Conservation (phyloP, 1,140 invertebrate species). For the Lordiphosa stackelbergi region DNA sequence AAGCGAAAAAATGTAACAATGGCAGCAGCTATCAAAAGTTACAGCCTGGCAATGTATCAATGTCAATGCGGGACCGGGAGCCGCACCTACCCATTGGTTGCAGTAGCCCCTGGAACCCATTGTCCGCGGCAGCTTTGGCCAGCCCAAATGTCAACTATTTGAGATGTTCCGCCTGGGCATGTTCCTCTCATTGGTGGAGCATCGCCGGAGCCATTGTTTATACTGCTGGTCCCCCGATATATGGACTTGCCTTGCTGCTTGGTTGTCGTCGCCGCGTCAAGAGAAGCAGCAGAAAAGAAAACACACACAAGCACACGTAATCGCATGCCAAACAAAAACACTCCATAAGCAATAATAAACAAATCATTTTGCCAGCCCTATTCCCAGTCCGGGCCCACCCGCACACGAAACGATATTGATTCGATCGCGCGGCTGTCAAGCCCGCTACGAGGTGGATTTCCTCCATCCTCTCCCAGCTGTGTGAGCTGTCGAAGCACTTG, state of each 20-base stretch:
- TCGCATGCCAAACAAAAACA: constrained; percentile 65
- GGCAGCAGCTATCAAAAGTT: constrained; percentile 65
- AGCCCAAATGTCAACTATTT: constrained; percentile 54
- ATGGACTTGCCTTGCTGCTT: constrained; percentile 45
- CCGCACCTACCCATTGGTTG: constrained; percentile 49
- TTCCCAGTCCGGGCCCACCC: constrained; percentile 40
- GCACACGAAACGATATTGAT: constrained; percentile 63
- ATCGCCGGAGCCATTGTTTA: constrained; percentile 48
- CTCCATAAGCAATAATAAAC: constrained; percentile 71
- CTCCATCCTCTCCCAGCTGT: constrained; percentile 16
- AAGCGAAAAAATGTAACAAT: constrained; percentile 53
- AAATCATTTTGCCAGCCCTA: constrained; percentile 47
- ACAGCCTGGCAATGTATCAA: constrained; percentile 65
- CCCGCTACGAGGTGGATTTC: constrained; percentile 37
- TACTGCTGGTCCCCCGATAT: constrained; percentile 25
- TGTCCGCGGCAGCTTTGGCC: constrained; percentile 25
- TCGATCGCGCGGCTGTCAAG: constrained; percentile 55
- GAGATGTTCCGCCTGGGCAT: constrained; percentile 28
- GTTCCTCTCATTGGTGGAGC: constrained; percentile 56
- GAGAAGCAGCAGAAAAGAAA: constrained; percentile 10
- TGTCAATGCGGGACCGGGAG: constrained; percentile 39
- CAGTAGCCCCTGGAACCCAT: constrained; percentile 22
- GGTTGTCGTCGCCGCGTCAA: constrained; percentile 37
- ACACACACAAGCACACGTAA: constrained; percentile 37
- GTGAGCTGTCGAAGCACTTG: constrained; percentile 54